Evolutionary conservation across 2,797 vertebrate genomes (phyloP).

Genomic region (Psittacula echo): DNA sequence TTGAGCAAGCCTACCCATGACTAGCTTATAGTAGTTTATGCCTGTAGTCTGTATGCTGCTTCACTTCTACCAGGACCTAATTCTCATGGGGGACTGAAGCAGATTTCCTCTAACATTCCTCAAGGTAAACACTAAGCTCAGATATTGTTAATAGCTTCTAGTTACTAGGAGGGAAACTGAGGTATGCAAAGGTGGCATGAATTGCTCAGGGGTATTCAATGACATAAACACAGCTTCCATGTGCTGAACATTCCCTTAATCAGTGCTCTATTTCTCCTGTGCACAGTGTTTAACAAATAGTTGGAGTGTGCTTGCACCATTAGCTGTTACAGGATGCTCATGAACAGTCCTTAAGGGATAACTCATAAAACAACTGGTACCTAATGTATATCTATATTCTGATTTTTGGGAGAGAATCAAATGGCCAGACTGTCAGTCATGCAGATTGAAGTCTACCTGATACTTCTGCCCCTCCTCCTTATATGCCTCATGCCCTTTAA

Average conservation of each 20-base stretch:
- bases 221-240: background rate
- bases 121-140: background rate
- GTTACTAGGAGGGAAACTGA: background rate
- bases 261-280: background rate
- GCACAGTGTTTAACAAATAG: background rate
- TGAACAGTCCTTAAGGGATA: background rate
- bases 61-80: background rate
- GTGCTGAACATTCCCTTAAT: rapidly evolving
- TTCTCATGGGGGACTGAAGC: background rate
- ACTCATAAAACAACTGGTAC: background rate
- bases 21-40: background rate
- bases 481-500: background rate
- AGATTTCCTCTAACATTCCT: background rate
- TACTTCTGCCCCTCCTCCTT: rapidly evolving
- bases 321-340: background rate
- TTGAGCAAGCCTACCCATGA: background rate
- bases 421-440: background rate
- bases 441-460: background rate
- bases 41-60: background rate
- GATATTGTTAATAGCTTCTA: background rate
- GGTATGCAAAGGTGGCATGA: background rate
- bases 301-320: background rate
- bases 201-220: background rate
- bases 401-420: background rate
- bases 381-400: background rate